Conservation (phyloP, 2,888 invertebrate species). For the Caenorhabditis japonica region DNA sequence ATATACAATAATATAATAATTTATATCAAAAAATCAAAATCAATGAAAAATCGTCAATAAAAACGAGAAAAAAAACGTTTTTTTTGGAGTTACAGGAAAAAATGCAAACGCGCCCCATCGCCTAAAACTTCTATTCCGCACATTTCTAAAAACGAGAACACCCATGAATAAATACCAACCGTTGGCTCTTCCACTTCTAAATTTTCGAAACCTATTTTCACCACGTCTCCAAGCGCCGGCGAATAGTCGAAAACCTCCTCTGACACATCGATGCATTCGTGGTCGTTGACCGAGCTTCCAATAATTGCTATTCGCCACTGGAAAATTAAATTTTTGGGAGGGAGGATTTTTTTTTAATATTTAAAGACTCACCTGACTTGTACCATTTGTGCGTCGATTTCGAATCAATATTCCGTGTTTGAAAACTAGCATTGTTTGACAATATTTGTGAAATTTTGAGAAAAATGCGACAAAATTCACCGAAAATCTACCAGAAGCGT, state of each 20-base stretch:
- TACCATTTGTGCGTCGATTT: background rate
- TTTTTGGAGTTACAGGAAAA: too few relatives aligned
- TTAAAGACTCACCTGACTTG: background rate
- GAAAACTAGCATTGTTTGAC: constrained; percentile 1
- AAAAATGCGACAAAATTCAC: background rate
- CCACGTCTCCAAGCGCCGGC: constrained; percentile 8
- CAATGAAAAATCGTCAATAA: too few relatives aligned
- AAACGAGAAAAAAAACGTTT: background rate
- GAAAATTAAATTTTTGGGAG: background rate
- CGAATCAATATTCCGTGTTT: constrained; percentile 23
- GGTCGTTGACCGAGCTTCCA: background rate
- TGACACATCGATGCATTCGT: background rate
- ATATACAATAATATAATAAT: too few relatives aligned
- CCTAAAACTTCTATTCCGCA: too few relatives aligned
- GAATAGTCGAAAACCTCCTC: background rate
- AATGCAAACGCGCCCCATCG: too few relatives aligned
- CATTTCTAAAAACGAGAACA: too few relatives aligned
- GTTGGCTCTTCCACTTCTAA: background rate
- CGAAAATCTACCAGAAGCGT: background rate
- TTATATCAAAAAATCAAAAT: too few relatives aligned
- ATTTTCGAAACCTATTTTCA: constrained; percentile 14
- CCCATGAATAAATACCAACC: too few relatives aligned
- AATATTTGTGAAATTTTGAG: background rate
- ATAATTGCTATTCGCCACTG: constrained; percentile 21
- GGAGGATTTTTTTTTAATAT: background rate